Percentiles rank a stretch among this genome's conserved stretches.
Evolutionary conservation across 2,113 vertebrate species (phyloP).

Genomic region (Pimephales promelas): DNA sequence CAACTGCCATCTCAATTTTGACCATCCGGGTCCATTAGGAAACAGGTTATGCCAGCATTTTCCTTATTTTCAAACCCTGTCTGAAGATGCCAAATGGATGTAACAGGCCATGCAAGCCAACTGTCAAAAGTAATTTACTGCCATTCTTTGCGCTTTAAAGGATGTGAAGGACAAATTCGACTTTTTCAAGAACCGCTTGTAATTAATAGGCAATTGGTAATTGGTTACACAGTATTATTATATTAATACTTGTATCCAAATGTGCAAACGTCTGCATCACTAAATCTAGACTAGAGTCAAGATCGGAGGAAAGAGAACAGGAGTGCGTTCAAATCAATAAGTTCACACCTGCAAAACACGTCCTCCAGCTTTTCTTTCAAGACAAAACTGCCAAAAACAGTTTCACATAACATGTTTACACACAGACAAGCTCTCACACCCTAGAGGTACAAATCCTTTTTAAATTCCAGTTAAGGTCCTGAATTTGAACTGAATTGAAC

Average conservation of each 20-base stretch:
- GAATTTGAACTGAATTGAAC: neutral
- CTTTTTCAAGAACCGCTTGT: constrained; percentile 22
- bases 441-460: neutral
- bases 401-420: neutral
- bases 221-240: neutral
- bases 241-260: constrained; percentile 3
- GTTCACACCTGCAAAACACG: neutral
- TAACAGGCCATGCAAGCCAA: neutral
- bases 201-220: constrained; percentile 14
- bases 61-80: neutral
- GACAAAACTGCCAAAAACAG: too few species aligned
- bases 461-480: neutral
- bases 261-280: neutral
- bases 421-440: neutral
- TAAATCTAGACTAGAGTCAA: neutral
- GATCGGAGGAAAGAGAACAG: neutral
- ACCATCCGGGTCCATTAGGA: neutral
- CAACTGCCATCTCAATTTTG: constrained; percentile 1
- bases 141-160: neutral
- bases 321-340: neutral
- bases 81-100: neutral
- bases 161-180: constrained; percentile 16
- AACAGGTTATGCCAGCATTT: constrained; percentile 6
- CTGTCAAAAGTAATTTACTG: neutral
- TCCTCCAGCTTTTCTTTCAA: neutral